Evolutionary conservation across 2,113 vertebrate genomes (phyloP), one percentile per base, ranked within the genome.

Genomic region (Centropus bengalensis): DNA sequence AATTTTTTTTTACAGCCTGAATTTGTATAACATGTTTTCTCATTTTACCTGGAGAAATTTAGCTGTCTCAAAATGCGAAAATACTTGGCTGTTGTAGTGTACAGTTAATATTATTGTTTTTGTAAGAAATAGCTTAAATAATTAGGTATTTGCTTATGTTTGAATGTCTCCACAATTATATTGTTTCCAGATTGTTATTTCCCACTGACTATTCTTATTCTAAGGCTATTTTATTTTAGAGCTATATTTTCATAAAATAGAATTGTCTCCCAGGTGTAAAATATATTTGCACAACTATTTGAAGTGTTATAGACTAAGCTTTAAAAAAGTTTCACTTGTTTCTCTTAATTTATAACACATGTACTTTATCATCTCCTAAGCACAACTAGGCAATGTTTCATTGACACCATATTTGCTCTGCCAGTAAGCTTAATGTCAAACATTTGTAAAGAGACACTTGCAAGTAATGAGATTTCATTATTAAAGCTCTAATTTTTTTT

Each of bases 391-490:
- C 32, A 82, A 26, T 73, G 80, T 70, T 89, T 77, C 70, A 32
- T 82, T 93, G 69, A 92, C 45, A 76, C 12, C 5, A 6, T 76
- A 91, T 85, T 93, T 89, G 21, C 87, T 95, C 84, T 87, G 40
- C 12, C 33, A 77, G 55, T 63, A 66, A 80, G 74, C 44, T 69
- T 87, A 52, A 44, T 49, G 67, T 86, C 67, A 92, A 88, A 82
- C 42, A 77, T 80, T 88, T 89, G 30, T 80, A 85, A 84, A 89
- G 58, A 88, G 58, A 92, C 26, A 67, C 51, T 93, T 91, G 28
- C 20, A 80, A 88, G 47, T 95, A 95, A 89, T 89, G 78, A 82
- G 84, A 80, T 94, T 85, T 89, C 51, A 77, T 94, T 92, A 93
- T 87, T 89, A 89, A 89, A 87, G 12, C 27, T 44, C 20, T 83